A percentile compares a stretch with the other conserved stretches of the same genome.
phyloP scores from a whole-genome alignment of 2,113 vertebrate genomes.

The Oenanthe oenanthe region DNA sequence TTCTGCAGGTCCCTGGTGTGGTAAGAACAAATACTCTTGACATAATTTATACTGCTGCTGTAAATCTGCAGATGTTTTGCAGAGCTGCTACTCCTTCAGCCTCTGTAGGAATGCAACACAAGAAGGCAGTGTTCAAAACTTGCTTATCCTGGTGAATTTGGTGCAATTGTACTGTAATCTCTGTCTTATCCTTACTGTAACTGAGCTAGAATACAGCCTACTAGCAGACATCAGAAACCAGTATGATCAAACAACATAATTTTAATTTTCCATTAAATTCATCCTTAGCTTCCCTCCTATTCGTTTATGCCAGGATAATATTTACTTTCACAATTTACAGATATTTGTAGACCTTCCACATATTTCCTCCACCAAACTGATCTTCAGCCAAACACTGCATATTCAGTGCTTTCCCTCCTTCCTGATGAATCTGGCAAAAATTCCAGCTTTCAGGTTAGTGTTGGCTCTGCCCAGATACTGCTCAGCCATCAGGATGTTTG shows the following conservation, averaged over 20 bases:
- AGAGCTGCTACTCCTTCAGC: background rate
- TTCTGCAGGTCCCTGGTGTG: background rate
- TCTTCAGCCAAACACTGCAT: background rate
- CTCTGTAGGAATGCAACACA: background rate
- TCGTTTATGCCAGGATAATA: background rate
- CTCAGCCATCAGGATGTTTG: background rate
- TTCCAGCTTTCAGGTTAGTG: background rate
- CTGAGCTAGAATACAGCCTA: background rate
- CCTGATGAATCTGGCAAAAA: slow-evolving; percentile 3
- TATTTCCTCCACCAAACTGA: background rate
- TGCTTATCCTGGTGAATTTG: background rate
- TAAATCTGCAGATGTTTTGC: background rate
- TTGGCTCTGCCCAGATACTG: background rate
- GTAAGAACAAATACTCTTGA: background rate
- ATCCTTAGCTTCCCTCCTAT: background rate
- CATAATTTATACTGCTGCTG: background rate
- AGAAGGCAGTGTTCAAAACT: background rate
- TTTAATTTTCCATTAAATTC: slow-evolving; percentile 4
- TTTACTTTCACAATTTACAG: background rate
- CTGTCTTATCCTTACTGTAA: background rate
- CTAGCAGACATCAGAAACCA: background rate
- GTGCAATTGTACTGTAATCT: background rate
- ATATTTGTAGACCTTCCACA: background rate
- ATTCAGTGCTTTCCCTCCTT: background rate
- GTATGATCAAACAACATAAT: background rate